These are phyloP conservation scores for Lichenostomus cassidix DNA, from an alignment of 2,113 vertebrate species.

Conservation along the genomic window DNA sequence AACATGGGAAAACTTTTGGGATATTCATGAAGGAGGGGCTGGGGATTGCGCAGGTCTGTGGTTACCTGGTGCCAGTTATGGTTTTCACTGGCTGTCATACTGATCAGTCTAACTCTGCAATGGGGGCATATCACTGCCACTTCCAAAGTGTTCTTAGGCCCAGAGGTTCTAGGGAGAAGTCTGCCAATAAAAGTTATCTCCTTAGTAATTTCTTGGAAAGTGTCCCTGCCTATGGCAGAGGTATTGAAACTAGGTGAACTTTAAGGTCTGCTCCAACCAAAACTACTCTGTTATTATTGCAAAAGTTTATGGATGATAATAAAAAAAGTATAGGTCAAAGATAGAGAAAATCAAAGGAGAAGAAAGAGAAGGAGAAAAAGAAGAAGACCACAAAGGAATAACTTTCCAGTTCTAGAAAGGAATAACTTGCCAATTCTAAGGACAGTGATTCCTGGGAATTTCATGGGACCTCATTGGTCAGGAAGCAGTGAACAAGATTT, in stretches of 20 bases:
- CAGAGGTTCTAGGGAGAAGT: background rate
- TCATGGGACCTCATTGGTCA: background rate
- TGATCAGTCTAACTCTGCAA: background rate
- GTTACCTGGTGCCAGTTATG: background rate
- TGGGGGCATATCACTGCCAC: background rate
- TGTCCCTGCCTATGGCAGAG: background rate
- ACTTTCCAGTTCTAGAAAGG: background rate
- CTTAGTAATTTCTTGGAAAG: background rate
- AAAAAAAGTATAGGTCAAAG: background rate
- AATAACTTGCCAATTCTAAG: background rate
- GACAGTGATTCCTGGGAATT: background rate
- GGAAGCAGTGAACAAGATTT: background rate
- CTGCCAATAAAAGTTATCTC: background rate
- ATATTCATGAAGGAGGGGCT: background rate
- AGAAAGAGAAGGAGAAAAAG: background rate
- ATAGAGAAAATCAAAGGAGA: background rate
- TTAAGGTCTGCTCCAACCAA: background rate
- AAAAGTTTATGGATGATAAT: background rate
- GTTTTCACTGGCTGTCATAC: background rate
- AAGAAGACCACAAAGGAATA: background rate
- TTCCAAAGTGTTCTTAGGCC: background rate
- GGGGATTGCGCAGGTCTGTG: background rate
- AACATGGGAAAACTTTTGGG: background rate
- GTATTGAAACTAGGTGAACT: background rate
- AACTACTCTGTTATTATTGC: background rate